Evolutionary conservation across 2,888 invertebrate species (phyloP), one percentile per base, ranked within the genome.

Genomic region (Brachyptera putata): DNA sequence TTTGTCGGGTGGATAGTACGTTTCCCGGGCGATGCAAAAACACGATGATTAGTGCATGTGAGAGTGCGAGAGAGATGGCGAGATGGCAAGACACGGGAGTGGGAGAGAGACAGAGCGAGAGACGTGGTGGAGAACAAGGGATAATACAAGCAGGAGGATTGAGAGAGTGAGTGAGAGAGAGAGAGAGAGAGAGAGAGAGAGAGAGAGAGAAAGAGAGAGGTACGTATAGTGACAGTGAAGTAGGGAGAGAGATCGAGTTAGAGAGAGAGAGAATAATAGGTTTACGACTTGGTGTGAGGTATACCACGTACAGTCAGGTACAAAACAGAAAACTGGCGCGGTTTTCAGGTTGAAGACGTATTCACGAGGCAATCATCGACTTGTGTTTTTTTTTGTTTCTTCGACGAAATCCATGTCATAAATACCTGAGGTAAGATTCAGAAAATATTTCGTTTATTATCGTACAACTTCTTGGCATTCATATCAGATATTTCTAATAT

Each of bases 21-120:
- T 24, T 36, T 36, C 56, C 56, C 55, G 48, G 58, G 30, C 48
- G 48, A 49, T 58, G 58, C 58, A 58, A 58, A 58, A 58, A 58
- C 58, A 58, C 36, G 48, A 37, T 58, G 58, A 58, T 58, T 49
- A 58, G 58, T 14, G 49, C 46, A 18, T 14, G 49, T 9, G n/a
- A 21, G 2, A 49, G 18, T 1, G 53, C 14, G 21, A 3, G 37
- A 7, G 37, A 53, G 34, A 24, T 18, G 22, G 53, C 26, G 2
- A 14, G 1, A 4, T 14, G 22, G 3, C 25, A 7, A 9, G 30
- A 2, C 41, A 21, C 41, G 9, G 5, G 41, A 9, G 41, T 21
- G 41, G n/a, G n/a, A 41, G 14, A 5, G 41, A 13, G 41, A 41
- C 41, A 9, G 41, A 3, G 41, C 4, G 34, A 11, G 34, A n/a